Conservation (phyloP, 2,797 vertebrate genomes). For the Neomorphus geoffroyi region DNA sequence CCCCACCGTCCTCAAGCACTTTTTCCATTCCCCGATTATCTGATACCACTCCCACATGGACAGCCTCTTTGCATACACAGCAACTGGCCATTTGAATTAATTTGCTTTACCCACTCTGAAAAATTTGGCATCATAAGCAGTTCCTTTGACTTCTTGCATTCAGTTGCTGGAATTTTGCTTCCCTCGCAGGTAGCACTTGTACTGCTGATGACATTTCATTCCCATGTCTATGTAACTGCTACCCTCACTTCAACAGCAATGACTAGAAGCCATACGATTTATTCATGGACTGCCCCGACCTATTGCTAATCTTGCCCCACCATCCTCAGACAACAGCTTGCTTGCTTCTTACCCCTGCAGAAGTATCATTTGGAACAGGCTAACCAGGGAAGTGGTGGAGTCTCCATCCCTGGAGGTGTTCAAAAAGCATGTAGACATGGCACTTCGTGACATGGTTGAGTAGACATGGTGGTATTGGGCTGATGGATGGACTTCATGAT, state of each 20-base stretch:
- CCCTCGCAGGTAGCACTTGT: background rate
- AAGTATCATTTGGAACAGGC: no score
- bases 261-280: background rate
- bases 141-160: background rate
- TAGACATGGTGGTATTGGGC: no score
- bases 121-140: fast-evolving
- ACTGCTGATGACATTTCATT: background rate
- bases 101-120: background rate
- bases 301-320: background rate
- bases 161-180: background rate
- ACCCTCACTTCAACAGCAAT: background rate
- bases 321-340: background rate
- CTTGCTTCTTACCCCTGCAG: background rate
- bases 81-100: background rate
- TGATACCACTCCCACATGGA: background rate
- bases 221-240: background rate
- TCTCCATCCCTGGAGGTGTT: no score
- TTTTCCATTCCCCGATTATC: background rate
- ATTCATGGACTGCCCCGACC: background rate
- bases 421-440: no score
- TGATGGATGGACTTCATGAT: no score
- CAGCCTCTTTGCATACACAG: background rate
- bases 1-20: background rate
- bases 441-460: no score
- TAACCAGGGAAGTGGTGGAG: no score